Evolutionary conservation across 1,140 invertebrate species (phyloP), one percentile per base, ranked within the genome.

Genomic region (Zaprionus capensis): DNA sequence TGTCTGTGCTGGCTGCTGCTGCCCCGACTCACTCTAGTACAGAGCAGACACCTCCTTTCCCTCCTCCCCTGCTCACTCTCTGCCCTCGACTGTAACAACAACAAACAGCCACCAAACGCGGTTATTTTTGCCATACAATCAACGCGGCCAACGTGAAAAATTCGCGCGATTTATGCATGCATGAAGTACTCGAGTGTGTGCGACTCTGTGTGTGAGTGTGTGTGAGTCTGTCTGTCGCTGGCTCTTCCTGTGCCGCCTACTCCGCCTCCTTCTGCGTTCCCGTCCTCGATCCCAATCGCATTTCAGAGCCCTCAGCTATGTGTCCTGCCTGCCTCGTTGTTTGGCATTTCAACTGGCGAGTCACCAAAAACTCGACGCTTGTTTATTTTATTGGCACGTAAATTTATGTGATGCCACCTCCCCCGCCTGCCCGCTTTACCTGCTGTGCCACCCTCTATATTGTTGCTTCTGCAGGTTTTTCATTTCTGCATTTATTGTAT

Each of bases 331-430:
- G 46, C 49, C 49, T 53, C 24, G 65, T 68, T 76, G 62, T 68
- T 76, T 68, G 65, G 31, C 38, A 70, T 78, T 79, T 70, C 76
- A 72, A 79, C 76, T 81, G 70, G 77, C 77, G 70, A 86, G 74
- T 87, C 80, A 82, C 84, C 77, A 88, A 86, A 80, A 84, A 84
- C 81, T 88, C 83, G 61, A 67, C 71, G 84, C 83, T 87, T 87
- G 84, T 87, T 87, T 87, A 87, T 88, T 84, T 88, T 88, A 88
- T 88, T 88, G 84, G 84, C 85, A 90, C 85, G 84, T 90, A 88
- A 90, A 88, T 88, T 81, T 90, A 90, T 88, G 78, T 87, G 78
- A 75, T 81, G 55, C 66, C 66, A 26, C 53, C 34, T 31, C 0
- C 41, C 36, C 17, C 41, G 11, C 22, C 56, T 20, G 26, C n/a